phyloP scores from a whole-genome alignment of 2,797 vertebrate genomes.

The Brachymystax lenok region DNA sequence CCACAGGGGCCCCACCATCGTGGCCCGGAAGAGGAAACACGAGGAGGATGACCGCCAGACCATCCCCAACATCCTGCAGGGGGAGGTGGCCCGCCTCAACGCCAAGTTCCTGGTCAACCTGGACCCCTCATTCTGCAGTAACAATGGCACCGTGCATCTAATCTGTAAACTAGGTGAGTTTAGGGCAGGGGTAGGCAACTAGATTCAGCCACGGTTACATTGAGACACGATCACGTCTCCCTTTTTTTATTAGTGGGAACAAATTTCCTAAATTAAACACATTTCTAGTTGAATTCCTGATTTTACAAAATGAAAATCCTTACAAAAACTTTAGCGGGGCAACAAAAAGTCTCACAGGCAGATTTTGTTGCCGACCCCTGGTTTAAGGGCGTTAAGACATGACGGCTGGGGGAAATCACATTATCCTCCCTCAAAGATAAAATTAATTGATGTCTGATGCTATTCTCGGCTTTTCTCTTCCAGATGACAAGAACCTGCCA shows the following conservation, averaged over 20 bases:
- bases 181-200: neutral
- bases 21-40: constrained; percentile 84
- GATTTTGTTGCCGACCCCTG: no score
- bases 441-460: neutral
- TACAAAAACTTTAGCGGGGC: no score
- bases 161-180: constrained; percentile 91
- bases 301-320: no score
- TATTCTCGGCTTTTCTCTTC: neutral
- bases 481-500: constrained; percentile 96
- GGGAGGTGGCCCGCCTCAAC: constrained; percentile 92
- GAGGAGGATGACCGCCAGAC: constrained; percentile 93
- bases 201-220: neutral
- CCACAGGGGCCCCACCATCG: constrained; percentile 78
- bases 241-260: no score
- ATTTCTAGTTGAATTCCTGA: no score
- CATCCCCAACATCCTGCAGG: constrained; percentile 94
- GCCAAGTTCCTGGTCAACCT: constrained; percentile 93
- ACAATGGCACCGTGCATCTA: constrained; percentile 93
- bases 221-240: no score
- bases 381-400: no score
- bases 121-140: constrained; percentile 92
- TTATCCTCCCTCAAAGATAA: neutral
- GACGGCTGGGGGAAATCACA: neutral
- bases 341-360: no score
- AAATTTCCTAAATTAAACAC: no score